Conservation (phyloP, 2,797 vertebrate species). For the Odontamblyopus lacepedii region DNA sequence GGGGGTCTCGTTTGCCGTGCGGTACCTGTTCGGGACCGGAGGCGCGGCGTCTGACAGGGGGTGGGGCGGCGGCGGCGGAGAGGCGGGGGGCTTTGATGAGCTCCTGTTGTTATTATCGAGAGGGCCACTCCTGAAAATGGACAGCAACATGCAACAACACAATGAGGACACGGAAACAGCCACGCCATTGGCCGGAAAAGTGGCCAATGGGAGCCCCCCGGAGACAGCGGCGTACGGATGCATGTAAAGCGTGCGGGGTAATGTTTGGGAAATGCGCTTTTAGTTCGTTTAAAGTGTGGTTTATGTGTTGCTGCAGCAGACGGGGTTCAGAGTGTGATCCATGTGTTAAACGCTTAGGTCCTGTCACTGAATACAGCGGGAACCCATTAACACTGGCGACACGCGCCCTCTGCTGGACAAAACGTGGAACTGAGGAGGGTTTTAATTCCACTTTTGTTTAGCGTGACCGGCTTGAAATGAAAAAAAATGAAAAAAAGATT, state of each 20-base stretch:
- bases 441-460: background rate
- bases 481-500: too few species aligned
- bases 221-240: background rate
- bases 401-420: constrained; percentile 60
- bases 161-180: constrained; percentile 50
- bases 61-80: constrained; percentile 67
- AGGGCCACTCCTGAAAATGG: constrained; percentile 82
- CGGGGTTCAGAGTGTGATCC: constrained; percentile 7
- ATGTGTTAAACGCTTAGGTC: constrained; percentile 12
- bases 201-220: constrained; percentile 37
- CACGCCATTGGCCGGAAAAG: constrained; percentile 39
- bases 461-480: too few species aligned
- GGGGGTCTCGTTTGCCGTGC: constrained; percentile 45
- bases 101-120: constrained; percentile 76
- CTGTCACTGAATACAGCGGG: background rate
- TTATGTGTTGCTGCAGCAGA: background rate
- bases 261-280: background rate
- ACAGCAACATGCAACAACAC: constrained; percentile 67
- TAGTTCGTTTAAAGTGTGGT: constrained; percentile 4
- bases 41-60: constrained; percentile 69
- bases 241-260: background rate
- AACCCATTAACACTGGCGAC: background rate
- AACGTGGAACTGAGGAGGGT: background rate
- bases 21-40: constrained; percentile 93
- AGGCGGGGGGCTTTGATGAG: constrained; percentile 68